Evolutionary conservation across 2,797 vertebrate genomes (phyloP).

Genomic region (Mormyrus proboscirostris): DNA sequence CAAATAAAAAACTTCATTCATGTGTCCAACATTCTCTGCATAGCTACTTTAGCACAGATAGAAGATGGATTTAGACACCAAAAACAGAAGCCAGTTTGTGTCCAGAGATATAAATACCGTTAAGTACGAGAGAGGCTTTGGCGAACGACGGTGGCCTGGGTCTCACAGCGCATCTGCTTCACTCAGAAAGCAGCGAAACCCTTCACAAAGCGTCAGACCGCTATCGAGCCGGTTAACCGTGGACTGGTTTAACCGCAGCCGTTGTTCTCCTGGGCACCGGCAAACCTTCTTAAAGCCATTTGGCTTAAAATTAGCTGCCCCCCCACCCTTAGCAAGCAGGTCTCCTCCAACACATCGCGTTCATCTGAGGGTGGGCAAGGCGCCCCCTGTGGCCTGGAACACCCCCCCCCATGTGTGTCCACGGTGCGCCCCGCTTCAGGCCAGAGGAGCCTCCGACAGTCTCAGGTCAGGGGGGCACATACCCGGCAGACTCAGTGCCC

Average conservation of each 20-base stretch:
- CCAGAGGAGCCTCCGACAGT: not conserved
- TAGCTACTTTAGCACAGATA: conserved; percentile 43
- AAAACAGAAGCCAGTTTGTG: conserved; percentile 58
- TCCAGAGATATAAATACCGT: conserved; percentile 53
- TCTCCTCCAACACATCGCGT: not conserved
- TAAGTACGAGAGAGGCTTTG: not conserved
- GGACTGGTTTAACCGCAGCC: not conserved
- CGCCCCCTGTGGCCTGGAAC: not conserved
- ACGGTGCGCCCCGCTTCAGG: not conserved
- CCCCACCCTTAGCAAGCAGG: not conserved
- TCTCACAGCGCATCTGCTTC: not conserved
- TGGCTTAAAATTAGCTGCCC: not conserved
- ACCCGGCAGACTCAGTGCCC: not conserved
- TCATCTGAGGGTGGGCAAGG: not conserved
- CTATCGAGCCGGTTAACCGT: not conserved
- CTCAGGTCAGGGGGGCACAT: conserved; percentile 19
- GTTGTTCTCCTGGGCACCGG: not conserved
- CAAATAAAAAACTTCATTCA: conserved; percentile 40
- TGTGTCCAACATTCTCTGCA: conserved; percentile 36
- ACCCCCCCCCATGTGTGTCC: not conserved
- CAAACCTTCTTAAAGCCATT: not conserved
- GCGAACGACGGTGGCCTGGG: not conserved
- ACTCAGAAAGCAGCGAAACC: not conserved
- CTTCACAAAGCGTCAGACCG: not conserved
- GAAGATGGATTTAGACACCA: conserved; percentile 56